These are phyloP conservation scores for Bergia sp. DNA, from an alignment of 92 coral and sea anemone genomes.

Conservation along the genomic window DNA sequence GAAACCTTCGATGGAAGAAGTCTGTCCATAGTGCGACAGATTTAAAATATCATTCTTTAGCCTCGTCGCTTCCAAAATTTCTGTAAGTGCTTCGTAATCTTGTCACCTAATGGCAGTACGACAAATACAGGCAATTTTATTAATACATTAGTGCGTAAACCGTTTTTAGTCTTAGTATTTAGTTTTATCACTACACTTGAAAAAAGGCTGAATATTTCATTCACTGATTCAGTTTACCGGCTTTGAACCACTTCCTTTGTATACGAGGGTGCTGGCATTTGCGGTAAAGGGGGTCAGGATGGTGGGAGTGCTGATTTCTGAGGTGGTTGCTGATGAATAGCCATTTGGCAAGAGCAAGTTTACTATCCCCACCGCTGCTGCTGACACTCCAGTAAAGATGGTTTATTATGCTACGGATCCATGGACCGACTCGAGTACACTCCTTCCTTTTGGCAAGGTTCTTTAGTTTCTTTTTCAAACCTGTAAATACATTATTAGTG, in stretches of 20 bases:
- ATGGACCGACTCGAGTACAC: background rate
- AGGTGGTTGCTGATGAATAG: background rate
- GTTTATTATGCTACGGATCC: background rate
- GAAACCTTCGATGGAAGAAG: slow-evolving; percentile 26
- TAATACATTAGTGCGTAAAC: no score
- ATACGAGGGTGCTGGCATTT: slow-evolving; percentile 2
- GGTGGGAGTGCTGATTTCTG: background rate
- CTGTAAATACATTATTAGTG: no score
- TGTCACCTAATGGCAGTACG: background rate
- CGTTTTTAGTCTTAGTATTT: no score
- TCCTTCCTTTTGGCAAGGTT: slow-evolving; percentile 1
- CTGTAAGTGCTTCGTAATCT: slow-evolving; percentile 1
- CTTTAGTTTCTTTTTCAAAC: background rate
- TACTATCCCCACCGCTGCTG: background rate
- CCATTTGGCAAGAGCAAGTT: slow-evolving; percentile 13
- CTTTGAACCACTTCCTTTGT: background rate
- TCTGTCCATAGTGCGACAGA: background rate
- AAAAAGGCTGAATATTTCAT: background rate
- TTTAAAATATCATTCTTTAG: background rate
- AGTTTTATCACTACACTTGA: no score
- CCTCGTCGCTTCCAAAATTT: background rate
- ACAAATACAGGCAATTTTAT: no score
- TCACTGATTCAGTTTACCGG: background rate
- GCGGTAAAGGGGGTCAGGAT: background rate
- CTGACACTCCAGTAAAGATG: background rate